These are phyloP conservation scores for Synergus japonicus DNA, from an alignment of 2,888 invertebrate species.

Conservation along the genomic window DNA sequence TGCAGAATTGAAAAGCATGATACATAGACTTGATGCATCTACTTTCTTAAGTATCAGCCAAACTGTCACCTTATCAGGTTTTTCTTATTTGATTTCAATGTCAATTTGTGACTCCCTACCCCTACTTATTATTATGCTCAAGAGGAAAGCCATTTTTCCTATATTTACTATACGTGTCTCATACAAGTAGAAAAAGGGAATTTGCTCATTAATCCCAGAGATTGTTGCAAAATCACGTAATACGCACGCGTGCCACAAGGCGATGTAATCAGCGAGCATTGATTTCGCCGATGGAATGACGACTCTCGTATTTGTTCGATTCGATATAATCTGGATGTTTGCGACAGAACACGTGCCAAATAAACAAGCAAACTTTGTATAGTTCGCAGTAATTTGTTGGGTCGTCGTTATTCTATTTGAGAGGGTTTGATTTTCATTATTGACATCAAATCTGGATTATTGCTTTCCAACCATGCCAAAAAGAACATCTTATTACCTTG, in stretches of 20 bases:
- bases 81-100: neutral
- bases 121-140: neutral
- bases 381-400: constrained; percentile 14
- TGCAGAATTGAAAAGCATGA: no score
- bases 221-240: constrained; percentile 32
- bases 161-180: neutral
- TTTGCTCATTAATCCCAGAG: constrained; percentile 17
- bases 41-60: neutral
- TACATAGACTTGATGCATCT: no score
- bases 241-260: constrained; percentile 26
- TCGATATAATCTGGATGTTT: constrained; percentile 36
- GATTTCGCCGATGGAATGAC: constrained; percentile 21
- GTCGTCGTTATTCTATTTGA: neutral
- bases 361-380: constrained; percentile 26
- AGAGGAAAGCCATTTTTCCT: neutral
- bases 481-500: neutral
- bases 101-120: neutral
- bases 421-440: constrained; percentile 6
- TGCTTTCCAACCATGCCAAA: neutral
- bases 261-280: constrained; percentile 17
- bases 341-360: constrained; percentile 28
- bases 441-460: neutral
- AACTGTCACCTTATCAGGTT: neutral
- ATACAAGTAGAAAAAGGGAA: neutral
- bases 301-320: constrained; percentile 35